Conservation (phyloP, 2,888 invertebrate species). For the Parochlus steinenii region DNA sequence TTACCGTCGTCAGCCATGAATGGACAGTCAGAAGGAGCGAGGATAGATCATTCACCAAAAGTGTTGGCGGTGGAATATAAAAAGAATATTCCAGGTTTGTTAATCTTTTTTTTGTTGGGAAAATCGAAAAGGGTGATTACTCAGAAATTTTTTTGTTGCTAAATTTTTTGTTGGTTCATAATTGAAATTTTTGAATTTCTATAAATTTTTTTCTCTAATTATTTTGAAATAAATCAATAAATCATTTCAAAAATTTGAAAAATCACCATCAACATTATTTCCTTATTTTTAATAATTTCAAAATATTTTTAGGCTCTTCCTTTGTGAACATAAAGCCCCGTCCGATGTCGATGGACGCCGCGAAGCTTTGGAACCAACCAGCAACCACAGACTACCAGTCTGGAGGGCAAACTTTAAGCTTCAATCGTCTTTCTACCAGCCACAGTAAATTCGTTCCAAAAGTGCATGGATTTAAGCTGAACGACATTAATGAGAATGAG, state of each 20-base stretch:
- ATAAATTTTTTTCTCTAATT: too few species aligned
- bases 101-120: too few species aligned
- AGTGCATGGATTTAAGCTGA: slow-evolving; percentile 10
- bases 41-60: slow-evolving; percentile 16
- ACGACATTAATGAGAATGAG: slow-evolving; percentile 10
- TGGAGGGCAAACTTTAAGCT: neutral
- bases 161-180: too few species aligned
- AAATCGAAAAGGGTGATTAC: too few species aligned
- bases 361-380: neutral
- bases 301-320: too few species aligned
- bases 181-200: too few species aligned
- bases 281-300: too few species aligned
- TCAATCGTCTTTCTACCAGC: slow-evolving; percentile 4
- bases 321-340: slow-evolving; percentile 5
- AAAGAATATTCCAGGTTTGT: slow-evolving; percentile 12
- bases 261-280: too few species aligned
- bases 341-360: slow-evolving; percentile 2
- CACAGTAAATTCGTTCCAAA: slow-evolving; percentile 8
- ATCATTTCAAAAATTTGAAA: too few species aligned
- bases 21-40: neutral
- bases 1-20: neutral
- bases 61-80: slow-evolving; percentile 18
- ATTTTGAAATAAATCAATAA: too few species aligned
- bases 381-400: neutral
- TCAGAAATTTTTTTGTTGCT: too few species aligned